phyloP scores from a whole-genome alignment of 2,113 vertebrate species.

The Clupea harengus region DNA sequence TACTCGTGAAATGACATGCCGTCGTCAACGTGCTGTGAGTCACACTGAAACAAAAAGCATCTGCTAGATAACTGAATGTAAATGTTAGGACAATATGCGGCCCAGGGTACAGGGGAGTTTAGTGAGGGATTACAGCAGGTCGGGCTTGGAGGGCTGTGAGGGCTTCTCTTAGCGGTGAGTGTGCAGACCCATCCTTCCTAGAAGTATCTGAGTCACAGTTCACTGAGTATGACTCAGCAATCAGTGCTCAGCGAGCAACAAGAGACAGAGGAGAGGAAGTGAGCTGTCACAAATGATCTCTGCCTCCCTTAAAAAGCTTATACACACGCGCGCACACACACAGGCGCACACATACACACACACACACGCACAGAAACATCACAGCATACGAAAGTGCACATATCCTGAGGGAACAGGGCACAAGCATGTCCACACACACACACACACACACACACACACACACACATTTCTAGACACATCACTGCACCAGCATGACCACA shows the following conservation, averaged over 20 bases:
- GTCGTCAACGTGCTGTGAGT: background rate
- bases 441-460: conserved; percentile 24
- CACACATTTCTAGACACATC: conserved; percentile 45
- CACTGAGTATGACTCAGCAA: background rate
- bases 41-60: background rate
- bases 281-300: background rate
- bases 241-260: background rate
- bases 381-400: conserved; percentile 44
- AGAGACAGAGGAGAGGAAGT: background rate
- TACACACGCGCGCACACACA: conserved; percentile 40
- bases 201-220: background rate
- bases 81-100: background rate
- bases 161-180: background rate
- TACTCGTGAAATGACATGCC: background rate
- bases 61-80: background rate
- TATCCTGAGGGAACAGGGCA: too few relatives aligned
- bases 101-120: background rate
- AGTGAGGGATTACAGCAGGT: background rate
- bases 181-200: background rate
- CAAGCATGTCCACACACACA: background rate
- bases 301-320: background rate
- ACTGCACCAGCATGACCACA: conserved; percentile 52
- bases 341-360: conserved; percentile 27
- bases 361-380: conserved; percentile 30
- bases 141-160: background rate